Conservation (phyloP, 2,888 invertebrate genomes). For the Cylloceria caligata region DNA sequence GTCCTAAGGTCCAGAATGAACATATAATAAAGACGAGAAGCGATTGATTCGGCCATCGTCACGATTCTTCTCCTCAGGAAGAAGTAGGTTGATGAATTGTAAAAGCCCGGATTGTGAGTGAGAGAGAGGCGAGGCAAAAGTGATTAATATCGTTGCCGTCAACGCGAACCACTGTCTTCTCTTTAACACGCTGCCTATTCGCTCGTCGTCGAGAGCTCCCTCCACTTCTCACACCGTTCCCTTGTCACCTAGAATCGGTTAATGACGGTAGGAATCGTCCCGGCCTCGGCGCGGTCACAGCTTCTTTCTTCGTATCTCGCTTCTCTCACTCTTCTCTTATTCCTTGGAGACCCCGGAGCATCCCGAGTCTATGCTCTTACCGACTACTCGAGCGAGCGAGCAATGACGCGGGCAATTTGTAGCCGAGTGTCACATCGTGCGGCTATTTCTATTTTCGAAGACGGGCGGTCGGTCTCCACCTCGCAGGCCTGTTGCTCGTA, state of each 20-base stretch:
- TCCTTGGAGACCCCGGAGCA: constrained; percentile 39
- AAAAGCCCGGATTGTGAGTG: neutral
- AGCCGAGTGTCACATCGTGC: constrained; percentile 80
- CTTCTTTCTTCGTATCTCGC: constrained; percentile 28
- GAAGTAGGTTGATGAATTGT: neutral
- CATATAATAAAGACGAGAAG: too few species aligned
- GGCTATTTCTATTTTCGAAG: constrained; percentile 83
- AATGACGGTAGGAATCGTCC: constrained; percentile 69
- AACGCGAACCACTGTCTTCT: constrained; percentile 6
- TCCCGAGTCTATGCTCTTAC: constrained; percentile 32
- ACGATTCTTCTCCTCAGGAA: constrained; percentile 2
- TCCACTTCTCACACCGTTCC: constrained; percentile 57
- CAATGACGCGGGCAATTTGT: constrained; percentile 84
- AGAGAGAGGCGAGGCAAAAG: neutral
- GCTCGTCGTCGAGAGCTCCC: constrained; percentile 55
- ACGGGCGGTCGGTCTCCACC: constrained; percentile 59
- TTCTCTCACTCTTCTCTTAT: constrained; percentile 32
- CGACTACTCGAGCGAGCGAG: constrained; percentile 67
- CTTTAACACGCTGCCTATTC: constrained; percentile 51
- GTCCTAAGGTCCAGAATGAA: too few species aligned
- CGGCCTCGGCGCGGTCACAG: neutral
- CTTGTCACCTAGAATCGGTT: constrained; percentile 72
- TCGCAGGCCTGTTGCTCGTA: constrained; percentile 32
- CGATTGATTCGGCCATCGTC: too few species aligned
- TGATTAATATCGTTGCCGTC: constrained; percentile 49